These are phyloP conservation scores for Chrysotoxum bicinctum DNA, from an alignment of 2,888 invertebrate genomes.

Conservation along the genomic window DNA sequence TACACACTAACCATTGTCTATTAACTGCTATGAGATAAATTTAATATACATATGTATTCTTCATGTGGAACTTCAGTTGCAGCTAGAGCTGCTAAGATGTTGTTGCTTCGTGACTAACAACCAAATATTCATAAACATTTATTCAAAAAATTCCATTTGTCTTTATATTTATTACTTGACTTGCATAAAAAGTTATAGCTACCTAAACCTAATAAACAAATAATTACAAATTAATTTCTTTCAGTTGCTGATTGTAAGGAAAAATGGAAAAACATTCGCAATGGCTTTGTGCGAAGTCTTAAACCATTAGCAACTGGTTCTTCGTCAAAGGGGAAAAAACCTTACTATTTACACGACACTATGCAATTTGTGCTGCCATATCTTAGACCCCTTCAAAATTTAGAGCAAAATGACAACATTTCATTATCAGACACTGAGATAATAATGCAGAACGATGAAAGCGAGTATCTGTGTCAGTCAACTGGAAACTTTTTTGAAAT, in stretches of 20 bases:
- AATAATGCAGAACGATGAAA: not conserved
- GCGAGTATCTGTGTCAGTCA: not conserved
- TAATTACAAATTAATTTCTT: not conserved
- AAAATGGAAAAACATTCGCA: not conserved
- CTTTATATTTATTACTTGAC: too few species aligned
- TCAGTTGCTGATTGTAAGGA: not conserved
- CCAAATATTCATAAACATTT: too few species aligned
- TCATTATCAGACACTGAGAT: not conserved
- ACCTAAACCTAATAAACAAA: not conserved
- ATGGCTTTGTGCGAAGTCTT: not conserved
- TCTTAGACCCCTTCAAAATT: not conserved
- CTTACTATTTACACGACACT: not conserved
- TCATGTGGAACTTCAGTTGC: too few species aligned
- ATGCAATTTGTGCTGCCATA: not conserved
- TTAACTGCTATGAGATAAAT: too few species aligned
- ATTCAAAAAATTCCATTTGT: too few species aligned
- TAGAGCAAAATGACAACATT: not conserved
- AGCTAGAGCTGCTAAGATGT: too few species aligned
- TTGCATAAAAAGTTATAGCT: too few species aligned
- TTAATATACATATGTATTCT: too few species aligned
- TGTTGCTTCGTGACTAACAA: too few species aligned
- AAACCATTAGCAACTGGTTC: not conserved
- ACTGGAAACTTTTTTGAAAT: not conserved
- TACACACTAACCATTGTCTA: too few species aligned
- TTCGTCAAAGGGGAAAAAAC: not conserved